Evolutionary conservation across 1,140 invertebrate species (phyloP).

Genomic region (Procambarus clarkii): DNA sequence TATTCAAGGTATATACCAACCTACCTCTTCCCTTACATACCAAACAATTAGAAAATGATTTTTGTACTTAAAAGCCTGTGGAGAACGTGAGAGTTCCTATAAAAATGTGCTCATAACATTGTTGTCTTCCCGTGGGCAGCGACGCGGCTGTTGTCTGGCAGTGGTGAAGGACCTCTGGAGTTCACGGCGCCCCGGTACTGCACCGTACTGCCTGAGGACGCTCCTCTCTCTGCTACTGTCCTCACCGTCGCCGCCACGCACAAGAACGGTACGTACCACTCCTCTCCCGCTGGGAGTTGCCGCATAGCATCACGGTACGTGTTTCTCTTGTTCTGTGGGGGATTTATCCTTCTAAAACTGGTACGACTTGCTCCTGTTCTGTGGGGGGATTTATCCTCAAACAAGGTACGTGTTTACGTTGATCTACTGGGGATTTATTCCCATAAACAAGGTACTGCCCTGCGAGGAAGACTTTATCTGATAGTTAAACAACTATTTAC

Average conservation of each 20-base stretch:
- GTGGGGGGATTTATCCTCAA: background rate
- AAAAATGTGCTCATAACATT: too few species aligned
- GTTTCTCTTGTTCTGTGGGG: background rate
- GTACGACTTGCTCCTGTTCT: background rate
- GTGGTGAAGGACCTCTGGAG: background rate
- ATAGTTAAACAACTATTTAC: too few species aligned
- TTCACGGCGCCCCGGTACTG: slow-evolving; percentile 43
- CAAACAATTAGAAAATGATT: too few species aligned
- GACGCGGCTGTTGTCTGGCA: slow-evolving; percentile 1
- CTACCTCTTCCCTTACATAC: too few species aligned
- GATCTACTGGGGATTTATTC: too few species aligned
- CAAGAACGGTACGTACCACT: background rate
- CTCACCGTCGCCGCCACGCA: slow-evolving; percentile 26
- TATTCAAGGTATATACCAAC: too few species aligned
- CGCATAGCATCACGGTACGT: background rate
- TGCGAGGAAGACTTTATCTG: too few species aligned
- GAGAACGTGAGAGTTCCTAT: too few species aligned
- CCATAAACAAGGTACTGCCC: too few species aligned
- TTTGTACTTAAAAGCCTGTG: too few species aligned
- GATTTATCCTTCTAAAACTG: too few species aligned
- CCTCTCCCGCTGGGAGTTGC: background rate
- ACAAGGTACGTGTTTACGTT: too few species aligned
- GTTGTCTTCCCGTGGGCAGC: background rate
- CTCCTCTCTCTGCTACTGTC: background rate
- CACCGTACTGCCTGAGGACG: slow-evolving; percentile 16